Evolutionary conservation across 2,113 vertebrate genomes (phyloP).

Genomic region (Choloepus hoffmanni): DNA sequence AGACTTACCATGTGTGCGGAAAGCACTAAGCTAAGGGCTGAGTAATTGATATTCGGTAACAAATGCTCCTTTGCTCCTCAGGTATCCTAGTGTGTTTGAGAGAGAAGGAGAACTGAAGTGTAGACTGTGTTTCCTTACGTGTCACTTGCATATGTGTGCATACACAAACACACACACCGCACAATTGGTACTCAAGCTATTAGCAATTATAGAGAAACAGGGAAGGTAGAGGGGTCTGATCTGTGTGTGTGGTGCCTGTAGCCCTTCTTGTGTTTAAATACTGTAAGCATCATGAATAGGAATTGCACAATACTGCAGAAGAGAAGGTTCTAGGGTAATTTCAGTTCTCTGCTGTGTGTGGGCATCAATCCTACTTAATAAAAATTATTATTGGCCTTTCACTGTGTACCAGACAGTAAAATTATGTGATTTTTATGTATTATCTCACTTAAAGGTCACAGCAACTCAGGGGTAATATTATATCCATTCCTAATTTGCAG

Average conservation of each 20-base stretch:
- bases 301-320: background rate
- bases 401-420: background rate
- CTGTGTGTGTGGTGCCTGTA: background rate
- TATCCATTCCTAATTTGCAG: background rate
- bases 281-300: background rate
- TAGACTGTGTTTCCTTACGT: background rate
- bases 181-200: background rate
- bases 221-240: background rate
- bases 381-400: background rate
- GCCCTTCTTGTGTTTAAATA: background rate
- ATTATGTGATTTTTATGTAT: background rate
- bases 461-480: background rate
- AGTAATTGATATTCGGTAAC: background rate
- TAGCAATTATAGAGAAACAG: background rate
- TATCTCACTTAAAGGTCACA: background rate
- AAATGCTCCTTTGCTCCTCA: background rate
- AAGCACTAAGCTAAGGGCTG: background rate
- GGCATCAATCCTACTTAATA: background rate
- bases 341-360: background rate
- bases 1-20: background rate
- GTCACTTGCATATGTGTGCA: background rate
- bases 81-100: background rate
- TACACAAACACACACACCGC: background rate
- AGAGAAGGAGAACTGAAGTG: background rate
- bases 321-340: background rate